Conservation (phyloP, 2,113 vertebrate species). For the Sceloporus tristichus region DNA sequence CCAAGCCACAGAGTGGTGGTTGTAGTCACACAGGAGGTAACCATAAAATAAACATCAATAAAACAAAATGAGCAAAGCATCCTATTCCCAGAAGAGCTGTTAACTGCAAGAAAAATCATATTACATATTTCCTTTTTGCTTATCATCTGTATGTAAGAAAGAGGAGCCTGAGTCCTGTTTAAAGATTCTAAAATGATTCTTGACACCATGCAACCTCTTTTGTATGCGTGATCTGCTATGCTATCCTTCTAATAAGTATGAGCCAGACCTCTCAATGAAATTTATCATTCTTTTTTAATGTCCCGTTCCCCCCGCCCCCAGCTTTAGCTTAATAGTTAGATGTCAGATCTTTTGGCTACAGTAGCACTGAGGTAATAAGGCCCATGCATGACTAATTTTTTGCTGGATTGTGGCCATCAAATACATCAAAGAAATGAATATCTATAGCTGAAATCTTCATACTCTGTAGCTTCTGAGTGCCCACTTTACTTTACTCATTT, state of each 20-base stretch:
- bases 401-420: background rate
- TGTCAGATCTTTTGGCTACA: background rate
- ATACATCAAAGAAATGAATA: background rate
- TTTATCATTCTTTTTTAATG: background rate
- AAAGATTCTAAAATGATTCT: background rate
- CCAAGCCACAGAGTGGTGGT: background rate
- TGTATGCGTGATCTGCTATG: background rate
- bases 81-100: background rate
- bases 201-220: background rate
- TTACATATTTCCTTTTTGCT: too few species aligned
- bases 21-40: background rate
- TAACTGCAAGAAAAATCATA: background rate
- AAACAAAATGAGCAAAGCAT: background rate
- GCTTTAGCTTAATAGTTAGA: background rate
- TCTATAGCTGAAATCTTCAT: background rate
- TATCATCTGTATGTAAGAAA: background rate
- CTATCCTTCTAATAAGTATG: background rate
- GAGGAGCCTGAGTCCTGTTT: background rate
- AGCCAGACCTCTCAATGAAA: background rate
- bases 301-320: background rate
- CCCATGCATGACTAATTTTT: background rate
- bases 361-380: background rate
- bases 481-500: background rate
- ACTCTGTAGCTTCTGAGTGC: background rate
- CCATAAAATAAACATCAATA: slow-evolving; percentile 9